These are phyloP conservation scores for Megalonaias nervosa DNA, from an alignment of 1,140 invertebrate species.

Conservation along the genomic window DNA sequence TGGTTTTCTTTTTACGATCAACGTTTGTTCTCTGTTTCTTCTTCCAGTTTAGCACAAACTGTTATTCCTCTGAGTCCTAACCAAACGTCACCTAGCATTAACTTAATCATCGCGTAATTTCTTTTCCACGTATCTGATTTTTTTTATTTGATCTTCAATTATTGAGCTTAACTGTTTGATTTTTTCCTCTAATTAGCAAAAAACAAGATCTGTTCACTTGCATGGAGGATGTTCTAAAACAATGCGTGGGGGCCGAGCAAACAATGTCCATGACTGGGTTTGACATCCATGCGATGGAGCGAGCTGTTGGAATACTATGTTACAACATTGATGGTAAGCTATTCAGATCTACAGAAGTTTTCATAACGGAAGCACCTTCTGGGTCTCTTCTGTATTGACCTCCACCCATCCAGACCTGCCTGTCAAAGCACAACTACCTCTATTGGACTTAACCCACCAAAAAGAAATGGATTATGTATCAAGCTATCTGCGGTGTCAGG, in stretches of 20 bases:
- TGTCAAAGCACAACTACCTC: no score
- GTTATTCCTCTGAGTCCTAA: no score
- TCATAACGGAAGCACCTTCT: no score
- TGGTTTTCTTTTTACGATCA: background rate
- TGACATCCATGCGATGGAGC: conserved; percentile 30
- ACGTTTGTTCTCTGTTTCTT: background rate
- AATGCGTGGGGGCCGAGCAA: conserved; percentile 25
- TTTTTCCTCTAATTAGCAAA: conserved; percentile 8
- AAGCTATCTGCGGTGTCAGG: no score
- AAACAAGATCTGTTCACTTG: conserved; percentile 33
- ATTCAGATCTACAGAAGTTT: no score
- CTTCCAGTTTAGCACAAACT: no score
- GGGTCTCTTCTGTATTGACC: no score
- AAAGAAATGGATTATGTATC: no score
- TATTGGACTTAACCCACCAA: no score
- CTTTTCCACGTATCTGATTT: background rate
- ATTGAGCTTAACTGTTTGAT: background rate
- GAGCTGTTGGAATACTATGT: conserved; percentile 20
- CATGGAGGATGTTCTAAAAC: conserved; percentile 26
- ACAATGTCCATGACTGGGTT: conserved; percentile 22
- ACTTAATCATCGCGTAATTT: background rate
- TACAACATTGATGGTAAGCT: conserved; percentile 24
- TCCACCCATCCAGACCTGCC: no score
- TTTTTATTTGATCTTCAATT: background rate
- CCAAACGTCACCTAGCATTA: no score